A percentile compares a stretch with the other conserved stretches of the same genome.
Conservation (phyloP, 2,888 invertebrate species). For the Malthinus flaveolus region DNA sequence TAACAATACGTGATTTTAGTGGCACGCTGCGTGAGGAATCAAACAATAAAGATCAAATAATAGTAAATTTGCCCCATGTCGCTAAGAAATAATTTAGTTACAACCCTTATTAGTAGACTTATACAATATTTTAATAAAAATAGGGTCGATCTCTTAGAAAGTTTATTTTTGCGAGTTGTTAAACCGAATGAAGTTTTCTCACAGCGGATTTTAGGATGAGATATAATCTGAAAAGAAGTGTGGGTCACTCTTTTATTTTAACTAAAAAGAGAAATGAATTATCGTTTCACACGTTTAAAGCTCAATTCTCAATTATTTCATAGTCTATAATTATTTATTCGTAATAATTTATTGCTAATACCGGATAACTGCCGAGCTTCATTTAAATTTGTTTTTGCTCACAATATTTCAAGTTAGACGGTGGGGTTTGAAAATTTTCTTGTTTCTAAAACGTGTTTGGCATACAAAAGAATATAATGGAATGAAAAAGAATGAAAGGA, state of each 20-base stretch:
- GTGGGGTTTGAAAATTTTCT: slow-evolving; percentile 22
- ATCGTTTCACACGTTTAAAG: slow-evolving; percentile 18
- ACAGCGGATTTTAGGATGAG: slow-evolving; percentile 2
- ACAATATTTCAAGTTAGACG: slow-evolving; percentile 2
- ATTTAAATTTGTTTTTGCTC: slow-evolving; percentile 23
- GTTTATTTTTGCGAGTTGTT: neutral
- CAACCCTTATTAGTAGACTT: slow-evolving; percentile 17
- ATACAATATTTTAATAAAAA: neutral
- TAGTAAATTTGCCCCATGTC: slow-evolving; percentile 30
- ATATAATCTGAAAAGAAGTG: slow-evolving; percentile 5
- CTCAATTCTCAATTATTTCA: slow-evolving; percentile 25
- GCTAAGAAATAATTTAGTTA: slow-evolving; percentile 29
- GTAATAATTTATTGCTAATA: slow-evolving; percentile 20
- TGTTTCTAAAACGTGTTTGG: slow-evolving; percentile 22
- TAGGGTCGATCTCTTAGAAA: neutral
- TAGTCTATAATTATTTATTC: slow-evolving; percentile 25
- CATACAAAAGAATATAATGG: slow-evolving; percentile 28
- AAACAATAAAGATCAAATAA: slow-evolving; percentile 28
- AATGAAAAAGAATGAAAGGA: neutral
- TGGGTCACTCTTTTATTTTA: neutral
- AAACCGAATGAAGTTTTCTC: neutral
- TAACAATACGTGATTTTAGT: slow-evolving; percentile 34
- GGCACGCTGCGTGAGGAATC: slow-evolving; percentile 25
- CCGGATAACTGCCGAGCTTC: too few species aligned
- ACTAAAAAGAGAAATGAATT: slow-evolving; percentile 22